These are phyloP conservation scores for Netelia virgata DNA, from an alignment of 2,888 invertebrate genomes.

Conservation along the genomic window DNA sequence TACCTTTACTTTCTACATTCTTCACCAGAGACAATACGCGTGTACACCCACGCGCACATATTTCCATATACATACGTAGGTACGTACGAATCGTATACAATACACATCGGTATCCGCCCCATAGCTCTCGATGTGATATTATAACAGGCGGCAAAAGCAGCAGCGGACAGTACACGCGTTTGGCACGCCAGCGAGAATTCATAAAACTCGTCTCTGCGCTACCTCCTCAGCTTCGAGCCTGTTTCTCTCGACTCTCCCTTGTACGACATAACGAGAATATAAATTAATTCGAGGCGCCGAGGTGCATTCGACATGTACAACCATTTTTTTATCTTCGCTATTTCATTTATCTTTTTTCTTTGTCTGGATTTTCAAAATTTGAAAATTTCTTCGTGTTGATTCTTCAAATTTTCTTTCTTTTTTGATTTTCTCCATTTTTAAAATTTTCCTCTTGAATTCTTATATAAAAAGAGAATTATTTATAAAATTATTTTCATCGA, in stretches of 20 bases:
- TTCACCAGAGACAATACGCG: conserved; percentile 80
- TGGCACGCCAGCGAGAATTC: conserved; percentile 18
- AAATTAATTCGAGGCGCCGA: conserved; percentile 38
- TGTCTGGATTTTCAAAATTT: background rate
- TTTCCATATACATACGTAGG: conserved; percentile 7
- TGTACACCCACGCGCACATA: conserved; percentile 77
- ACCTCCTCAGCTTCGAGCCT: conserved; percentile 8
- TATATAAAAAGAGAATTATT: too few species aligned
- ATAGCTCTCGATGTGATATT: conserved; percentile 33
- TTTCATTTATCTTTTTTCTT: background rate
- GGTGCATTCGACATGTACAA: background rate
- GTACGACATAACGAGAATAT: conserved; percentile 11
- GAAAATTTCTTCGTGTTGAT: too few species aligned
- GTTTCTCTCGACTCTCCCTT: conserved; percentile 19
- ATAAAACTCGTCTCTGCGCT: conserved; percentile 29
- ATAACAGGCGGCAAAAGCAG: conserved; percentile 1
- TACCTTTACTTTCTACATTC: conserved; percentile 84
- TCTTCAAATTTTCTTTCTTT: too few species aligned
- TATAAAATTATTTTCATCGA: too few species aligned
- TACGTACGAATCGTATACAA: conserved; percentile 35
- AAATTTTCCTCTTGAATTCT: too few species aligned
- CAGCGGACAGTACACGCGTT: conserved; percentile 10
- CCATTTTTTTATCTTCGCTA: background rate
- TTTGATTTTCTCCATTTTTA: too few species aligned
- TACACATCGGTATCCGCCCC: conserved; percentile 30